These are phyloP conservation scores for Macrotus californicus DNA, from an alignment of 2,113 vertebrate genomes.

Conservation along the genomic window DNA sequence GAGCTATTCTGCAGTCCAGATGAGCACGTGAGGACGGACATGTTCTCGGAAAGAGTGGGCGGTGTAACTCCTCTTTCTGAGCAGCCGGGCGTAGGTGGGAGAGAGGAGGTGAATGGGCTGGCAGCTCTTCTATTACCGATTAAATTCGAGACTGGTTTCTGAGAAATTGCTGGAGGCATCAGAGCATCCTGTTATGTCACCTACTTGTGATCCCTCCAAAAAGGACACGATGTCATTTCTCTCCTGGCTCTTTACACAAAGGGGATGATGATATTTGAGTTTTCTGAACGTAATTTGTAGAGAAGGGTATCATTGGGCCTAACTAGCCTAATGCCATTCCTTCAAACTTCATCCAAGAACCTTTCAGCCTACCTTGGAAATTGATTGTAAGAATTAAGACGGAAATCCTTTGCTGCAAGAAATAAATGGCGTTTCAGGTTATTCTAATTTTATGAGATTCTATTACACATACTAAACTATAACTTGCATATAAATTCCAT, in stretches of 20 bases:
- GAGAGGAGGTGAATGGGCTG: background rate
- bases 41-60: background rate
- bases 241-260: background rate
- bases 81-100: background rate
- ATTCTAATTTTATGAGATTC: slow-evolving; percentile 51
- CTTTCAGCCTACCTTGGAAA: slow-evolving; percentile 6
- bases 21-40: background rate
- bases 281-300: slow-evolving; percentile 12
- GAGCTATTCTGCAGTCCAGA: background rate
- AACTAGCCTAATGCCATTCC: background rate
- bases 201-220: background rate
- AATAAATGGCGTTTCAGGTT: slow-evolving; percentile 37
- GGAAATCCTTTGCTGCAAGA: slow-evolving; percentile 1
- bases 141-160: background rate
- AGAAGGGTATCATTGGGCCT: background rate
- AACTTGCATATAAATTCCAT: slow-evolving; percentile 48
- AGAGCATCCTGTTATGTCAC: background rate
- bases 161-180: background rate
- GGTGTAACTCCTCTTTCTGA: background rate
- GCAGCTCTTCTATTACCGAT: background rate
- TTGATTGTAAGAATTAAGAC: background rate
- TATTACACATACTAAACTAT: slow-evolving; percentile 36
- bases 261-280: background rate
- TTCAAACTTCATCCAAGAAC: background rate
- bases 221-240: background rate